Evolutionary conservation across 2,113 vertebrate species (phyloP).

Genomic region (Mola mola): DNA sequence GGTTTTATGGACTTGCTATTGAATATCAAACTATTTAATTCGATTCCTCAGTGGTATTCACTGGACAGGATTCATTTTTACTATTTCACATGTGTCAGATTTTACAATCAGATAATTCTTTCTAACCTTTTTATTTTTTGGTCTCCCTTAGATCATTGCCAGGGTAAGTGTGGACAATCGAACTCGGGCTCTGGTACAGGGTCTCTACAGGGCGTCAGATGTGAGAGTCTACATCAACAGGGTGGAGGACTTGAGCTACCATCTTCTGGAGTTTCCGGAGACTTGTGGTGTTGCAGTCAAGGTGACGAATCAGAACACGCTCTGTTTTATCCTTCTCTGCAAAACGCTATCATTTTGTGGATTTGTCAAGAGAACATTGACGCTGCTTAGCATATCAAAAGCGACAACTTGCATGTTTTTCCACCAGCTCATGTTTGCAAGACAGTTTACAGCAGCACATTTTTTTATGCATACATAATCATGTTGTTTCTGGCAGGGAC

Average conservation of each 20-base stretch:
- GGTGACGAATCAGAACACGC: constrained; percentile 74
- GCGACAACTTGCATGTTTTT: background rate
- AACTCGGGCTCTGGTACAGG: constrained; percentile 92
- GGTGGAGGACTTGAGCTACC: constrained; percentile 94
- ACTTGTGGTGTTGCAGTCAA: constrained; percentile 92
- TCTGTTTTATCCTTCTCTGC: background rate
- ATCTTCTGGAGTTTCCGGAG: constrained; percentile 95
- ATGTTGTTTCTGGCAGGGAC: constrained; percentile 6
- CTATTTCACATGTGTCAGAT: too few species aligned
- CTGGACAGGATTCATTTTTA: too few species aligned
- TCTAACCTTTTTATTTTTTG: too few species aligned
- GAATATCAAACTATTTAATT: too few species aligned
- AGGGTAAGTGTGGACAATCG: constrained; percentile 96
- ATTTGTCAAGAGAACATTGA: constrained; percentile 5
- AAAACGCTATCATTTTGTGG: background rate
- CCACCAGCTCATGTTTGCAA: background rate
- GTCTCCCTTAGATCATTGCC: constrained; percentile 93
- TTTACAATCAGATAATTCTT: too few species aligned
- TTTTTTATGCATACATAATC: background rate
- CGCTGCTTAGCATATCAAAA: background rate
- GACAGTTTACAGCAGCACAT: constrained; percentile 11
- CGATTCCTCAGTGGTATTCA: too few species aligned
- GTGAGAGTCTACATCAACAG: constrained; percentile 90
- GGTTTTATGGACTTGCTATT: too few species aligned
- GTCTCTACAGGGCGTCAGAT: constrained; percentile 88